Evolutionary conservation across 2,113 vertebrate species (phyloP).

Genomic region (Mellivora capensis): DNA sequence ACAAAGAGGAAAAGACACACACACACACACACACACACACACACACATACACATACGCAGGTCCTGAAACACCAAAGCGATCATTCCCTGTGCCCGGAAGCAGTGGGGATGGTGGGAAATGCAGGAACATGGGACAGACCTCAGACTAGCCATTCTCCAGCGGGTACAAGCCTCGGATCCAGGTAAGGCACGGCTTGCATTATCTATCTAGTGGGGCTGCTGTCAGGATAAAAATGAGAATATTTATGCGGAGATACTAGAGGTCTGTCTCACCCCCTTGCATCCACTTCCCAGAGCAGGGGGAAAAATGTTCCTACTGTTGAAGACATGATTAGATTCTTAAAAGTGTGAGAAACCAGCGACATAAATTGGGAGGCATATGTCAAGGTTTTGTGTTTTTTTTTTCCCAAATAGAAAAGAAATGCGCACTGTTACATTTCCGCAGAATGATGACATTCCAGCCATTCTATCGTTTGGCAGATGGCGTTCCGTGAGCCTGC

Average conservation of each 20-base stretch:
- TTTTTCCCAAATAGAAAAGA: neutral
- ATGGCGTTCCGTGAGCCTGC: neutral
- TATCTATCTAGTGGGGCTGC: neutral
- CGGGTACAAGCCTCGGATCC: neutral
- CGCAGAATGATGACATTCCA: neutral
- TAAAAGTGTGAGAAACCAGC: neutral
- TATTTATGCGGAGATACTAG: neutral
- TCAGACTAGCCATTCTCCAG: accelerated
- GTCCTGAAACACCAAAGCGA: neutral
- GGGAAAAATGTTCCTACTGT: neutral
- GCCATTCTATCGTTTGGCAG: neutral
- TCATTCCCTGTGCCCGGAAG: neutral
- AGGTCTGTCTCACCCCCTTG: neutral
- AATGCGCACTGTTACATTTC: neutral
- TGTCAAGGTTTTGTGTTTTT: neutral
- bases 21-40: neutral
- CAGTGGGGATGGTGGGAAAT: neutral
- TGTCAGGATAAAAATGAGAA: neutral
- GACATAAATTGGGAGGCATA: neutral
- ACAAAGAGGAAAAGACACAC: neutral
- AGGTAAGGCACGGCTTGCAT: neutral
- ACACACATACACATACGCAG: neutral
- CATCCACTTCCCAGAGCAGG: neutral
- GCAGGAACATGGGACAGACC: neutral
- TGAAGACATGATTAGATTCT: neutral